These are phyloP conservation scores for Platorchestia sp. DNA, from an alignment of 1,140 invertebrate genomes.

Conservation along the genomic window DNA sequence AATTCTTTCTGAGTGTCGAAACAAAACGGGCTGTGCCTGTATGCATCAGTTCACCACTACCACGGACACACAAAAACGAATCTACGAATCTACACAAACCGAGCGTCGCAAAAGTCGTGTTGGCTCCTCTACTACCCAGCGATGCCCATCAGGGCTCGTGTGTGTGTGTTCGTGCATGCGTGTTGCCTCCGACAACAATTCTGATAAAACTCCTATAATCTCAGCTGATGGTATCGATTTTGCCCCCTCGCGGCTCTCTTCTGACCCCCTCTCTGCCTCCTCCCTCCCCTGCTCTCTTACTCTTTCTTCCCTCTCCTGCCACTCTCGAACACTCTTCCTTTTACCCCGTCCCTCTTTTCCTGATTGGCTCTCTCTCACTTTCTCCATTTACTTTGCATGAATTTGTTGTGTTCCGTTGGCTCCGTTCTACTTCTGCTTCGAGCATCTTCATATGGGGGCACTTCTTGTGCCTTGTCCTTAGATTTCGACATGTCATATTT, in stretches of 20 bases:
- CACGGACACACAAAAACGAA: background rate
- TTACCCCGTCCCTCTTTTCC: background rate
- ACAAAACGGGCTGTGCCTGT: background rate
- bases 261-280: background rate
- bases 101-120: background rate
- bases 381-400: background rate
- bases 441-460: background rate
- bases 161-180: slow-evolving; percentile 39
- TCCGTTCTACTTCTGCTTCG: background rate
- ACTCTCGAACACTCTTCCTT: background rate
- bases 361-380: background rate
- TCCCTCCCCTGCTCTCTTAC: background rate
- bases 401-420: background rate
- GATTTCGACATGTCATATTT: background rate
- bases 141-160: background rate
- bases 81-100: background rate
- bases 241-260: slow-evolving; percentile 17
- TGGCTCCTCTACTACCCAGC: background rate
- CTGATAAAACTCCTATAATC: slow-evolving; percentile 50
- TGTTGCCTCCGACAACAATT: slow-evolving; percentile 21
- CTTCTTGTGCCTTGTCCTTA: background rate
- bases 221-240: slow-evolving; percentile 51
- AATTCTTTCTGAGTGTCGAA: background rate
- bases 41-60: background rate
- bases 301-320: background rate